phyloP scores from a whole-genome alignment of 2,797 vertebrate species.

The Oryzias sinensis region DNA sequence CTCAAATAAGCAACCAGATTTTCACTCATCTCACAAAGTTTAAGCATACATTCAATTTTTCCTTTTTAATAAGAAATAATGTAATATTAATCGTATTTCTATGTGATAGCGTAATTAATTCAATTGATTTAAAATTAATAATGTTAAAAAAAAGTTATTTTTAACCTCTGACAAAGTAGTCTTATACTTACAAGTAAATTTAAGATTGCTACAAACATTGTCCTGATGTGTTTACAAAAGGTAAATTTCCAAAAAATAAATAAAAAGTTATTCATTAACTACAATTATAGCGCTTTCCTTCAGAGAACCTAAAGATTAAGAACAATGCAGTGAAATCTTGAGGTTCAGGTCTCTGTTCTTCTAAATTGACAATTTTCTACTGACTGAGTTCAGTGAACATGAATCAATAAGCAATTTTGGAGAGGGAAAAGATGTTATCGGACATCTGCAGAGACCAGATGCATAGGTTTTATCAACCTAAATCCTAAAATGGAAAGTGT shows the following conservation, averaged over 20 bases:
- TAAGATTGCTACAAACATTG: no score
- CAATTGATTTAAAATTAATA: no score
- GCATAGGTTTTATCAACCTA: slow-evolving; percentile 41
- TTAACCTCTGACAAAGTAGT: no score
- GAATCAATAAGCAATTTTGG: slow-evolving; percentile 83
- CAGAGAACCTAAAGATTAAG: slow-evolving; percentile 5
- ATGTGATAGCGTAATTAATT: no score
- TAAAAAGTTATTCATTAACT: neutral
- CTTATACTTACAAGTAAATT: no score
- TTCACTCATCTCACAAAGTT: slow-evolving; percentile 43
- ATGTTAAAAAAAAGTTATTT: no score
- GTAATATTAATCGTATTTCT: no score
- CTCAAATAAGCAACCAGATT: slow-evolving; percentile 15
- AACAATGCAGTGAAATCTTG: slow-evolving; percentile 5
- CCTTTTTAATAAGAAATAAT: no score
- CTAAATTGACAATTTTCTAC: slow-evolving; percentile 71
- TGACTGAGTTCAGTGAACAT: slow-evolving; percentile 62
- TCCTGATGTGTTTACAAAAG: no score
- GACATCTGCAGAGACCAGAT: slow-evolving; percentile 50
- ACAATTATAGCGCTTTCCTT: slow-evolving; percentile 10
- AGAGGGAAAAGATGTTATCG: slow-evolving; percentile 71
- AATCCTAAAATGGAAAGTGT: slow-evolving; percentile 32
- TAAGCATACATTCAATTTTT: neutral
- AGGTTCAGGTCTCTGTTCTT: slow-evolving; percentile 26
- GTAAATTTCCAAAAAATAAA: no score